A percentile compares a stretch with the other conserved stretches of the same genome.
Evolutionary conservation across 2,888 invertebrate species (phyloP).

Genomic region (Clepsis dumicolana): DNA sequence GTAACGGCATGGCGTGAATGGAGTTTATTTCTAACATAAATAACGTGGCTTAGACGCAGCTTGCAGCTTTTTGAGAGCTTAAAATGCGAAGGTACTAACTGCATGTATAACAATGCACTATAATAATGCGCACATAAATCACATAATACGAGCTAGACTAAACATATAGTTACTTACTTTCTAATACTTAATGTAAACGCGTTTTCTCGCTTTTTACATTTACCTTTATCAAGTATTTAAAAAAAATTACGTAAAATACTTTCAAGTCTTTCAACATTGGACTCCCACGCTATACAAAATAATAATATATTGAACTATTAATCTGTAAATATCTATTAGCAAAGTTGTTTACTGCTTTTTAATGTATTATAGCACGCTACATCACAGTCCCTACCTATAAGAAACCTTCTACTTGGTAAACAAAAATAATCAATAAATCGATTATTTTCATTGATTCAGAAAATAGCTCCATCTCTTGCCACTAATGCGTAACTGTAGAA

Average conservation of each 20-base stretch:
- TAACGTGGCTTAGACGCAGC: constrained; percentile 72
- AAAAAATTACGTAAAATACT: not conserved
- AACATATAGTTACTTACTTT: not conserved
- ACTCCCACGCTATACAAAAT: not conserved
- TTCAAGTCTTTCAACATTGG: not conserved
- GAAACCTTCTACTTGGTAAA: too few relatives aligned
- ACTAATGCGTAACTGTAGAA: too few relatives aligned
- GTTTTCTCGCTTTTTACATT: not conserved
- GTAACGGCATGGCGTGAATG: constrained; percentile 78
- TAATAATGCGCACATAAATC: not conserved
- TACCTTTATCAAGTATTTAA: too few relatives aligned
- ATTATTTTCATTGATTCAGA: too few relatives aligned
- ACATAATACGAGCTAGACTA: not conserved
- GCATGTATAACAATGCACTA: constrained; percentile 50
- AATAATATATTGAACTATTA: not conserved
- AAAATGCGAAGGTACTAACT: constrained; percentile 80
- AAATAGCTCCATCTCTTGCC: too few relatives aligned
- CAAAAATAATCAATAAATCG: too few relatives aligned
- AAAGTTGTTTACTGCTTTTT: not conserved
- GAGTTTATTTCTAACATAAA: constrained; percentile 61
- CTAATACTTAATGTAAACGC: not conserved
- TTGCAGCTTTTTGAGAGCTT: constrained; percentile 81
- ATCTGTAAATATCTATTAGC: not conserved
- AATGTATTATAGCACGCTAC: not conserved
- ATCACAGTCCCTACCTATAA: too few relatives aligned